Evolutionary conservation across 2,113 vertebrate genomes (phyloP).

Genomic region (Nothoprocta perdicaria): DNA sequence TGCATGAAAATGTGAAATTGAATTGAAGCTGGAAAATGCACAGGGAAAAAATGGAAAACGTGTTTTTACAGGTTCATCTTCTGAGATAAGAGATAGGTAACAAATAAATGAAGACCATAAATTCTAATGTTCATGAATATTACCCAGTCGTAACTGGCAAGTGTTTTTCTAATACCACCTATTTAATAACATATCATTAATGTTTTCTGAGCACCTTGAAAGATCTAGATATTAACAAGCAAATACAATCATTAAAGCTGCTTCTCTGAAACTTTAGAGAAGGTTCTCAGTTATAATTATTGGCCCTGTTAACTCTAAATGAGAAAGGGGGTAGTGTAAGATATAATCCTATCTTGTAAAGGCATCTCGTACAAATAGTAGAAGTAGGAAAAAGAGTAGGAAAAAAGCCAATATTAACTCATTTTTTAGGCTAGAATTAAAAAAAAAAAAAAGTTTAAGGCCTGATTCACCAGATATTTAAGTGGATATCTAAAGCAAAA

Average conservation of each 20-base stretch:
- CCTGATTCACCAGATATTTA: not conserved
- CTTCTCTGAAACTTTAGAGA: not conserved
- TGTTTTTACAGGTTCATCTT: not conserved
- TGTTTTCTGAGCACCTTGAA: slow-evolving; percentile 8
- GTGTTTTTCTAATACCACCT: not conserved
- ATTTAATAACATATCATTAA: not conserved
- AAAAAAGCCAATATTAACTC: not conserved
- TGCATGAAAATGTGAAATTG: not conserved
- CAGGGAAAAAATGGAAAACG: not conserved
- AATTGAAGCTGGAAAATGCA: not conserved
- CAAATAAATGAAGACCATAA: not conserved
- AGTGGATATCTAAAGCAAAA: not conserved
- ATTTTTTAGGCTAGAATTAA: not conserved
- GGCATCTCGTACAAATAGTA: not conserved
- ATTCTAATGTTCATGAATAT: not conserved
- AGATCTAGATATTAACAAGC: not conserved
- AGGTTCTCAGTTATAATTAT: not conserved
- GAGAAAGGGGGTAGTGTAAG: not conserved
- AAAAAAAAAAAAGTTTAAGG: not conserved
- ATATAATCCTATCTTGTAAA: not conserved
- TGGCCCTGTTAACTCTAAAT: not conserved
- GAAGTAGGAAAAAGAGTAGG: not conserved
- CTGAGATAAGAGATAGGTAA: not conserved
- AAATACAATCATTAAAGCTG: slow-evolving; percentile 16
- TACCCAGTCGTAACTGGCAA: not conserved